These are phyloP conservation scores for Stichodactyla mertensii DNA, from an alignment of 64 coral and sea anemone species.

Conservation along the genomic window DNA sequence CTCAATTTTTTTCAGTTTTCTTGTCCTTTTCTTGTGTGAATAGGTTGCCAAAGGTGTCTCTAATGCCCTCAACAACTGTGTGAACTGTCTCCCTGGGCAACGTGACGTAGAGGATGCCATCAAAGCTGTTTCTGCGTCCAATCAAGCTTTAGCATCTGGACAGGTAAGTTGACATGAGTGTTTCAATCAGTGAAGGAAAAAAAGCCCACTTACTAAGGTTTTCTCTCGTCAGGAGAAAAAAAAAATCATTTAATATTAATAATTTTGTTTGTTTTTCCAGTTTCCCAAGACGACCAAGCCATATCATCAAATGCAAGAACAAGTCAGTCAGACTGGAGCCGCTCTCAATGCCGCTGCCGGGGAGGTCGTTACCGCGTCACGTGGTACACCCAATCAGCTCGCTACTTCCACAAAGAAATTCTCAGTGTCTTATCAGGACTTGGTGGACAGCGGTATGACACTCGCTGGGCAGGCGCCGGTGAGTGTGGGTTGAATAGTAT, in stretches of 20 bases:
- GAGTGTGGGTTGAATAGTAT: not conserved
- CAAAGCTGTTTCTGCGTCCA: constrained; percentile 68
- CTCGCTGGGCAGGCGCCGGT: constrained; percentile 94
- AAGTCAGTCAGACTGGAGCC: constrained; percentile 79
- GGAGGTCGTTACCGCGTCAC: constrained; percentile 87
- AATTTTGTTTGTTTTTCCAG: constrained; percentile 16
- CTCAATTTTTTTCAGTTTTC: not conserved
- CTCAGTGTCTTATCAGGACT: constrained; percentile 82
- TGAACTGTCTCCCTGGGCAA: constrained; percentile 97
- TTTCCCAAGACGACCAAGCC: constrained; percentile 72
- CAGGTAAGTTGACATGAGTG: constrained; percentile 39
- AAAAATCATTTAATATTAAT: not conserved
- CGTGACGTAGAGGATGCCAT: constrained; percentile 95
- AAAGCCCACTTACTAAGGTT: too few relatives aligned
- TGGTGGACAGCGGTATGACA: constrained; percentile 78
- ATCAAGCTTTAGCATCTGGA: constrained; percentile 69
- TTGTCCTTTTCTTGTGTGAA: not conserved
- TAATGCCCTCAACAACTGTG: constrained; percentile 87
- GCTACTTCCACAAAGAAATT: constrained; percentile 95
- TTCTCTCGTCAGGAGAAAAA: too few relatives aligned
- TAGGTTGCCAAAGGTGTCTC: constrained; percentile 94
- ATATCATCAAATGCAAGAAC: constrained; percentile 87
- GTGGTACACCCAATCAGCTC: constrained; percentile 91
- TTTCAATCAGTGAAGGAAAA: too few relatives aligned
- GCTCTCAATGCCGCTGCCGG: constrained; percentile 84